Base-by-base conservation (phyloP, 2,888 invertebrate genomes). In the Pantelozetes paolii region DNA sequence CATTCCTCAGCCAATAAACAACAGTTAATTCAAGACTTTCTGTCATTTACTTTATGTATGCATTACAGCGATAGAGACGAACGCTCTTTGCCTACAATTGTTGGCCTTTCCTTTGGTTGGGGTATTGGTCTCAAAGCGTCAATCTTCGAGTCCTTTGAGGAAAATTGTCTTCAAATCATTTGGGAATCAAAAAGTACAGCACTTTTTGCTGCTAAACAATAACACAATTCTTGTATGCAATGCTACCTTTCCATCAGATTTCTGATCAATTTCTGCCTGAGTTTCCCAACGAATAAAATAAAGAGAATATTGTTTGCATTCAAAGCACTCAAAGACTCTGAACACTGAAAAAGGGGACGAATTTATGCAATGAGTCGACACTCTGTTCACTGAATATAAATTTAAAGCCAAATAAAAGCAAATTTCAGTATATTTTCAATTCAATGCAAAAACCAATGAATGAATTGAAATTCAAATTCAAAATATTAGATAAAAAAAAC, bases 281-380 rank as follows among this genome's bases (percentile, higher is more conserved):
- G 62, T 62, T 62, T 62, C 32, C 30, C 28, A 26, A 62, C 62
- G 36, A 67, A 6, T 67, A 67, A 40, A 42, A 23, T 67, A 40
- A 62, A 62, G 18, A 32, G 42, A 67, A 67, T 23, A 67, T 32
- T 62, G 67, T 67, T 67, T 67, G 42, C 67, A 40, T 67, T 67
- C 42, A 40, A 40, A 67, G 42, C 32, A 32, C 62, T 62, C 11
- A n/a, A 32, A 62, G n/a, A n/a, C n/a, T n/a, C 62, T 18, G 62
- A n/a, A 28, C 32, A 5, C 3, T n/a, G 23, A 26, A 54, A 26
- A 11, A 18, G 62, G 32, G n/a, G 18, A 62, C 20, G n/a, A 3
- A 67, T 18, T 67, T 67, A 67, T 67, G 67, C 67, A 67, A 67
- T 23, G 67, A 62, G 8, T 62, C 32, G 32, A 30, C 20, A 67